Evolutionary conservation across 2,797 vertebrate species (phyloP), one percentile per base, ranked within the genome.

Genomic region (Periparus ater): DNA sequence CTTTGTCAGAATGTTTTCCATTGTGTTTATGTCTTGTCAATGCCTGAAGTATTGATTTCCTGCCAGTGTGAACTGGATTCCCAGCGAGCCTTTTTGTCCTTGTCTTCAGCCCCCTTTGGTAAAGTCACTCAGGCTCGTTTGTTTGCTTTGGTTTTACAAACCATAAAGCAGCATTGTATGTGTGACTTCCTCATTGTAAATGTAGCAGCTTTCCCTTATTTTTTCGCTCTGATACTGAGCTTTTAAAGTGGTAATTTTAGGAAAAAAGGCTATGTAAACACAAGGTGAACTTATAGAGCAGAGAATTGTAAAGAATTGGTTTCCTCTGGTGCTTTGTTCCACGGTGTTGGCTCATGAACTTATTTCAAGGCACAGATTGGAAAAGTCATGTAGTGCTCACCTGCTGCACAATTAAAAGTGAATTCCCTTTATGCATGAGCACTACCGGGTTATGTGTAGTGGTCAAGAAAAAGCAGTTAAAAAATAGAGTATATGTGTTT

Each of bases 11-110:
- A 62, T 40, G 78, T 87, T 91, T 95, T 74, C 71, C n/a, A 21
- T 47, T 38, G 53, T 83, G 82, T 63, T 88, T 65, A 72, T 71
- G 81, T 45, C 18, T 89, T 50, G 66, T 78, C 82, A 57, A 2
- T 76, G 72, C 60, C 60, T 19, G n/a, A 77, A 36, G 13, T 80
- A 94, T 15, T 83, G 91, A 93, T 93, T 93, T 89, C 61, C 91
- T 95, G 95, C 67, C 79, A 57, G 36, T 36, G 44, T 11, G 85
- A 81, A 62, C 67, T 65, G 65, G 60, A 51, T 82, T 91, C 77
- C 68, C 36, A 60, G 81, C 0, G 3, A 89, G 82, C 29, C 36
- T 48, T 74, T 91, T 66, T 91, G 85, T 83, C 71, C 85, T 85
- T 88, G 51, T 85, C 65, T 80, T 66, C 13, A n/a, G 75, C 53